phyloP scores from a whole-genome alignment of 2,888 invertebrate genomes.

The Spisula subtruncata region DNA sequence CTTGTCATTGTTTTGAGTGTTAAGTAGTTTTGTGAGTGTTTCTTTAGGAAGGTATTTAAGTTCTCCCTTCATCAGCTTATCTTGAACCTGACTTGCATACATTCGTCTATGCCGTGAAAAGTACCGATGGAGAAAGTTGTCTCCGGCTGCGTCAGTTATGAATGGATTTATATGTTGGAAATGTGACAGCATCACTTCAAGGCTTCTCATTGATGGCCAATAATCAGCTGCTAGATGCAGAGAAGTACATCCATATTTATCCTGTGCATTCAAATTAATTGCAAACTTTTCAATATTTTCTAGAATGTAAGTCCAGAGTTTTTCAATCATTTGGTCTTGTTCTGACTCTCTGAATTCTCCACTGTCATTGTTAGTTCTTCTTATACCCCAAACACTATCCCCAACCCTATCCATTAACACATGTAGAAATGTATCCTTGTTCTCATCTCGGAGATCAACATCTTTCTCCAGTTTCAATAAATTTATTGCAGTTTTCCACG shows the following conservation, averaged over 20 bases:
- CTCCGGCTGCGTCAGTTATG: conserved; percentile 2
- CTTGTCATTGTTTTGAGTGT: neutral
- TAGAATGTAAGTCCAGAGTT: conserved; percentile 19
- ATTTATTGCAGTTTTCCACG: conserved; percentile 31
- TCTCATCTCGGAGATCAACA: neutral
- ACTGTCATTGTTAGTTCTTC: neutral
- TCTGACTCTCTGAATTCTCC: neutral
- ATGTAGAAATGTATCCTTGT: conserved; percentile 21
- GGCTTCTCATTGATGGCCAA: conserved; percentile 29
- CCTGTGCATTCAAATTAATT: conserved; percentile 21
- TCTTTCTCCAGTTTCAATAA: conserved; percentile 23
- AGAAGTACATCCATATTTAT: conserved; percentile 10
- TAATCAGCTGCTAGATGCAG: conserved; percentile 35
- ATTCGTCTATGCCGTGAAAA: conserved; percentile 1
- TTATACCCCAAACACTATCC: conserved; percentile 36
- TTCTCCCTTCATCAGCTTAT: conserved; percentile 7
- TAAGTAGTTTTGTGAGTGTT: neutral
- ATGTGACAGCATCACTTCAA: conserved; percentile 10
- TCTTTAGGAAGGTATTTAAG: neutral
- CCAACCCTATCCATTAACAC: conserved; percentile 35
- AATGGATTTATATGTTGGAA: conserved; percentile 22
- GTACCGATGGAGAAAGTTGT: conserved; percentile 31
- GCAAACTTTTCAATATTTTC: conserved; percentile 30
- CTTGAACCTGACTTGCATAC: neutral
- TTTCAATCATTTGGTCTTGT: conserved; percentile 17